phyloP scores from a whole-genome alignment of 2,888 invertebrate genomes.

The Petrolisthes manimaculis region DNA sequence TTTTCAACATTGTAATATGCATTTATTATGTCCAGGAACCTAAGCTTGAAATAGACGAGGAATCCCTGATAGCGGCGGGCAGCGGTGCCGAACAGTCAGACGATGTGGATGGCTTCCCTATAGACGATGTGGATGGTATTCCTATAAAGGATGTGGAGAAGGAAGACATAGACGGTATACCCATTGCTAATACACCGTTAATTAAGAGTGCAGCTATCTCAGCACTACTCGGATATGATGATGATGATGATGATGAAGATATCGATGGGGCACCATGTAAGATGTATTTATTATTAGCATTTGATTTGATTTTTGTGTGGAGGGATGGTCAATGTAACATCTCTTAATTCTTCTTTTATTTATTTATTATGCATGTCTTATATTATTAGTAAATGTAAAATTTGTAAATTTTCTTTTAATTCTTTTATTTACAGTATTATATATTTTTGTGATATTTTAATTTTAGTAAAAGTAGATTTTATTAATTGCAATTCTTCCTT shows the following conservation, averaged over 20 bases:
- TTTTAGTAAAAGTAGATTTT: too few species aligned
- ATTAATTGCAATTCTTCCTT: too few species aligned
- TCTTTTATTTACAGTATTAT: too few species aligned
- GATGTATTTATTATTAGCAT: conserved; percentile 12
- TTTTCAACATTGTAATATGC: too few species aligned
- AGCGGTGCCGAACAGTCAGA: conserved; percentile 67
- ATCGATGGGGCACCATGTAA: conserved; percentile 82
- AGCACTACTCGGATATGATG: conserved; percentile 63
- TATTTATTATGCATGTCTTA: background rate
- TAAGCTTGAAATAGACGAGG: conserved; percentile 47
- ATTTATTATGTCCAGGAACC: conserved; percentile 19
- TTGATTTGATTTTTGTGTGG: conserved; percentile 40
- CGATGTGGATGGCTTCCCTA: conserved; percentile 78
- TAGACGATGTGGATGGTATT: conserved; percentile 75
- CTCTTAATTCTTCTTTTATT: conserved; percentile 67
- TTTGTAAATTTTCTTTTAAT: too few species aligned
- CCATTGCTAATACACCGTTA: conserved; percentile 82
- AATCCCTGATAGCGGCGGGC: background rate
- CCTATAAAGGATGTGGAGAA: conserved; percentile 67
- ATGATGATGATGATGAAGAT: conserved; percentile 77
- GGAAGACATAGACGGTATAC: conserved; percentile 64
- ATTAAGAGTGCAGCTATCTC: conserved; percentile 74
- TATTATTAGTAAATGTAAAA: too few species aligned
- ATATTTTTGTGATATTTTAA: too few species aligned
- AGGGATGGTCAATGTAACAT: conserved; percentile 69